Evolutionary conservation across 2,888 invertebrate species (phyloP).

Genomic region (Furcula furcula): DNA sequence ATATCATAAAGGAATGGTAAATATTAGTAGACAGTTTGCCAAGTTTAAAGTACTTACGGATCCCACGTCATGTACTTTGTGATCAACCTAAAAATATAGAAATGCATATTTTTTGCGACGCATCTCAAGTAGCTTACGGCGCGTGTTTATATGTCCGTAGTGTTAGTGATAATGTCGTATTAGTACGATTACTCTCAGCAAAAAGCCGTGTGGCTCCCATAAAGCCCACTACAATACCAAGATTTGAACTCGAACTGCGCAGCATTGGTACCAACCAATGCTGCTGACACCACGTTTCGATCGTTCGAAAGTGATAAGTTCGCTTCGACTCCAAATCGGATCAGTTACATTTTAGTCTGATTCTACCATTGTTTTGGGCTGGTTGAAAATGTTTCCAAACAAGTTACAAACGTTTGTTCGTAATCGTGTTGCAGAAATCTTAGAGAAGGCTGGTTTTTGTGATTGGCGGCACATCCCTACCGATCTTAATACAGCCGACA

Average conservation of each 20-base stretch:
- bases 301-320: slow-evolving; percentile 11
- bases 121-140: slow-evolving; percentile 1
- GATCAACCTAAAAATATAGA: background rate
- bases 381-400: background rate
- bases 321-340: slow-evolving; percentile 1
- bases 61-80: background rate
- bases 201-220: slow-evolving; percentile 21
- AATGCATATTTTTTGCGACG: slow-evolving; percentile 1
- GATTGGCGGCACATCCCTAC: slow-evolving; percentile 28
- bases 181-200: slow-evolving; percentile 16
- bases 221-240: slow-evolving; percentile 21
- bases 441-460: slow-evolving; percentile 1
- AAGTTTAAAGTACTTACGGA: background rate
- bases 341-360: slow-evolving; percentile 5
- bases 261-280: too few relatives aligned
- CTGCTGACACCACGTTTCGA: too few relatives aligned
- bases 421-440: slow-evolving; percentile 7
- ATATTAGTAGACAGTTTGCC: background rate
- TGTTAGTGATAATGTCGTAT: background rate
- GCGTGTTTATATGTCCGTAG: background rate
- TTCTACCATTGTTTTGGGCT: slow-evolving; percentile 6
- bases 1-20: background rate
- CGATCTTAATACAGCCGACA: slow-evolving; percentile 26
- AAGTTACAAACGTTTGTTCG: slow-evolving; percentile 4
- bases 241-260: slow-evolving; percentile 33